phyloP scores from a whole-genome alignment of 2,113 vertebrate genomes.

The Perccottus glenii region DNA sequence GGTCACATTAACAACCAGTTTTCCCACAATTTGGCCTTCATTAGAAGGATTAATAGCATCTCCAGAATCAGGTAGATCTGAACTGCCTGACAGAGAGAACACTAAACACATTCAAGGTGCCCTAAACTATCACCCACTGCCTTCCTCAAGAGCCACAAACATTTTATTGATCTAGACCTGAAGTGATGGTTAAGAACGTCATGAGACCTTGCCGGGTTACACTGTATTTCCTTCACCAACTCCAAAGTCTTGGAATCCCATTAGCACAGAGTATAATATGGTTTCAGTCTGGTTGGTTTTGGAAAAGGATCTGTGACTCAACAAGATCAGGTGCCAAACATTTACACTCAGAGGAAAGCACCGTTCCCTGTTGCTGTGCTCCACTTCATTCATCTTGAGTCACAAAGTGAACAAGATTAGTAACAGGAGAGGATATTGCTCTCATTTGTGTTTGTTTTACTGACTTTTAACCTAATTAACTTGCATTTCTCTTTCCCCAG shows the following conservation, averaged over 20 bases:
- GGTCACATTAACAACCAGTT: slow-evolving; percentile 75
- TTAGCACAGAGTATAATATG: slow-evolving; percentile 32
- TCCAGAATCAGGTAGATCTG: slow-evolving; percentile 76
- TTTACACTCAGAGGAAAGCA: slow-evolving; percentile 69
- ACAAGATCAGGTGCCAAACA: slow-evolving; percentile 54
- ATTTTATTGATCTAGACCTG: slow-evolving; percentile 44
- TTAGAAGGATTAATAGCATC: slow-evolving; percentile 73
- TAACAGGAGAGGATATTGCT: slow-evolving; percentile 62
- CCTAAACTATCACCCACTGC: slow-evolving; percentile 64
- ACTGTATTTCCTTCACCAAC: slow-evolving; percentile 21
- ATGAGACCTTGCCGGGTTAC: slow-evolving; percentile 24
- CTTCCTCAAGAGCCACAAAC: slow-evolving; percentile 53
- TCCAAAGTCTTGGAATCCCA: slow-evolving; percentile 36
- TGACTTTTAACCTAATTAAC: slow-evolving; percentile 10
- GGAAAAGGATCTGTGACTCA: slow-evolving; percentile 68
- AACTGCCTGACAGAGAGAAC: slow-evolving; percentile 70
- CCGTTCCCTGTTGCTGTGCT: slow-evolving; percentile 59
- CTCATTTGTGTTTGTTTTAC: slow-evolving; percentile 68
- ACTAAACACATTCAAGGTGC: slow-evolving; percentile 56
- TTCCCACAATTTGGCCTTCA: slow-evolving; percentile 82
- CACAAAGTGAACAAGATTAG: slow-evolving; percentile 55
- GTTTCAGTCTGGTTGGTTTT: slow-evolving; percentile 47
- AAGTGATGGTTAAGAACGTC: slow-evolving; percentile 2
- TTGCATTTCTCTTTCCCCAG: background rate
- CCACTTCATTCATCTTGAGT: slow-evolving; percentile 72